These are phyloP conservation scores for Rhinoraja longicauda DNA, from an alignment of 2,797 vertebrate species.

Conservation along the genomic window DNA sequence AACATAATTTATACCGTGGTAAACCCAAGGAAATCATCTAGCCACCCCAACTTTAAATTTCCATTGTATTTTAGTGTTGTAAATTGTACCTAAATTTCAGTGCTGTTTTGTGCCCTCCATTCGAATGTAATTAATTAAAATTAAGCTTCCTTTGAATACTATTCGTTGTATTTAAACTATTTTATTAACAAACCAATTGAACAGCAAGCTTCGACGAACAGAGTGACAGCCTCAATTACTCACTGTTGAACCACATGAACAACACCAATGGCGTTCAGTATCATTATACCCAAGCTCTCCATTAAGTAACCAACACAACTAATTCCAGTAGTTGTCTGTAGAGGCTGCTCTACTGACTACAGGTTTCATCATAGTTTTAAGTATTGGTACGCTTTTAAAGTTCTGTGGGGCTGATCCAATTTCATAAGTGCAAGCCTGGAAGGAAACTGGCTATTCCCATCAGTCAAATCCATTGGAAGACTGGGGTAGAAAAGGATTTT, in stretches of 20 bases:
- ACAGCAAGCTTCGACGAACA: neutral
- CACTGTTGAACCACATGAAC: too few species aligned
- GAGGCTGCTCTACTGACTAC: too few species aligned
- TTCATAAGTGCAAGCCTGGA: neutral
- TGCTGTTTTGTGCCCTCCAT: neutral
- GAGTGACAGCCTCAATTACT: neutral
- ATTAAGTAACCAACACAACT: too few species aligned
- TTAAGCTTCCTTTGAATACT: neutral
- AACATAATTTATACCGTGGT: neutral
- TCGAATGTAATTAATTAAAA: neutral
- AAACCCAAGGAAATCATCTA: neutral
- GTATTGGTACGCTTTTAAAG: too few species aligned
- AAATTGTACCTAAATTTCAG: neutral
- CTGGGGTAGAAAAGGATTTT: neutral
- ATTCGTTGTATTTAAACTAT: neutral
- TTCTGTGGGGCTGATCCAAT: neutral
- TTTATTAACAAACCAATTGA: neutral
- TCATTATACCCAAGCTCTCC: too few species aligned
- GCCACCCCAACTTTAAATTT: neutral
- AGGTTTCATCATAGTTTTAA: too few species aligned
- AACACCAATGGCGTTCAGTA: too few species aligned
- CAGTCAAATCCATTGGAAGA: neutral
- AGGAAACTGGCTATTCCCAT: neutral
- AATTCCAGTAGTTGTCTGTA: too few species aligned
- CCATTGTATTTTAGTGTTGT: neutral